Percentiles rank a stretch among this genome's conserved stretches.
Conservation (phyloP, 2,113 vertebrate species). For the Chiloscyllium plagiosum region DNA sequence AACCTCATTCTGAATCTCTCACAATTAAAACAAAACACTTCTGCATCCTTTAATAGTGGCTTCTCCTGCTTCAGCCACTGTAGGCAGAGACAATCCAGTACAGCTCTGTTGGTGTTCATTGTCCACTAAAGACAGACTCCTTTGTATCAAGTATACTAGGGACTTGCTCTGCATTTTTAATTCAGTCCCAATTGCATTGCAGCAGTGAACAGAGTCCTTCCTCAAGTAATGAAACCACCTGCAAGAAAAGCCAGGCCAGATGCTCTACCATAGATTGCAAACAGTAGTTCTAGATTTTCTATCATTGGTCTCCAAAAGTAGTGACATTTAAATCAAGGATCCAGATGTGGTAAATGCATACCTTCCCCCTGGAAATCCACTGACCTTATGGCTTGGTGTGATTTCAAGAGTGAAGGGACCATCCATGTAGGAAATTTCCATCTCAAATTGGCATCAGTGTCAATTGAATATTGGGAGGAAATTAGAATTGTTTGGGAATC, state of each 20-base stretch:
- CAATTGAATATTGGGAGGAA: not conserved
- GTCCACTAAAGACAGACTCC: not conserved
- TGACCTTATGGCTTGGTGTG: not conserved
- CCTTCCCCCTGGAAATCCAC: not conserved
- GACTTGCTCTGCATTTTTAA: constrained; percentile 1
- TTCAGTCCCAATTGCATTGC: not conserved
- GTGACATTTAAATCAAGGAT: not conserved
- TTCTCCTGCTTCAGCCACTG: not conserved
- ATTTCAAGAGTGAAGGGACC: not conserved
- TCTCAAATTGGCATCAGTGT: not conserved
- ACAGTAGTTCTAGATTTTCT: not conserved
- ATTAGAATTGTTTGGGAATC: not conserved
- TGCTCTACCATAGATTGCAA: not conserved
- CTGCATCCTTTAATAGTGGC: not conserved
- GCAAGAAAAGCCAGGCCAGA: not conserved
- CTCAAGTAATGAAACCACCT: not conserved
- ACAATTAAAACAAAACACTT: not conserved
- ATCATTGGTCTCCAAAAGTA: not conserved
- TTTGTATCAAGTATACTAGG: not conserved
- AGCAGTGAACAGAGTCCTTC: not conserved
- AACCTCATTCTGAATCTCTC: not conserved
- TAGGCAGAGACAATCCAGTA: not conserved
- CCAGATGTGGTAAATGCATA: not conserved
- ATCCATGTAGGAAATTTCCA: not conserved
- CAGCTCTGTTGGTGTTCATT: no score